These are phyloP conservation scores for Chromis chromis DNA, from an alignment of 2,797 vertebrate species.

Conservation along the genomic window DNA sequence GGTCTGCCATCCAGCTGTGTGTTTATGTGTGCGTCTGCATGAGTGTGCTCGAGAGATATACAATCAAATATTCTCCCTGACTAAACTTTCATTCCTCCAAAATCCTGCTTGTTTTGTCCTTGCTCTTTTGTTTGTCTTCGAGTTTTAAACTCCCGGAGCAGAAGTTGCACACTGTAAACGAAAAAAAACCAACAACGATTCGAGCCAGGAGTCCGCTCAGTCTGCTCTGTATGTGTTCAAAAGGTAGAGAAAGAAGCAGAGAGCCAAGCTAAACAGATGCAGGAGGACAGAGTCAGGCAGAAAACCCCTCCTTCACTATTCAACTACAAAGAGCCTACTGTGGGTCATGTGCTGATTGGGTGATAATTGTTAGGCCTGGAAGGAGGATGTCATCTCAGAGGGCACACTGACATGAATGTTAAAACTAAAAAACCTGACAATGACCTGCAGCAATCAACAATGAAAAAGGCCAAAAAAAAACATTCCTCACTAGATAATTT, in stretches of 20 bases:
- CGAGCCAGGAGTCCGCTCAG: conserved; percentile 40
- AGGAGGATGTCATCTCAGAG: conserved; percentile 57
- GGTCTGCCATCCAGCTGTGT: conserved; percentile 82
- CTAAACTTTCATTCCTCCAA: conserved; percentile 40
- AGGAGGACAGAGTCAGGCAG: conserved; percentile 48
- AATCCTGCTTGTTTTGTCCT: conserved; percentile 68
- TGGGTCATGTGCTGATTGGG: conserved; percentile 70
- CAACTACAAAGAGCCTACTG: conserved; percentile 66
- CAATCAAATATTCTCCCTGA: conserved; percentile 56
- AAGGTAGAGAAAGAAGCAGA: conserved; percentile 44
- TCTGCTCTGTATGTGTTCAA: conserved; percentile 35
- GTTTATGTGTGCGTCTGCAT: conserved; percentile 40
- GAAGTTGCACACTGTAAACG: conserved; percentile 43
- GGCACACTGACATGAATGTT: conserved; percentile 58
- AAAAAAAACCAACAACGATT: conserved; percentile 15
- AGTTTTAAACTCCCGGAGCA: conserved; percentile 48
- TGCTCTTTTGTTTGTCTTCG: conserved; percentile 58
- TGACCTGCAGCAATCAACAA: conserved; percentile 48
- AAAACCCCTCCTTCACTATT: conserved; percentile 33
- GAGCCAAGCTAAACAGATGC: conserved; percentile 63
- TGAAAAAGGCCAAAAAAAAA: conserved; percentile 12
- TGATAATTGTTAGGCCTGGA: conserved; percentile 69
- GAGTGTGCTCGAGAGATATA: conserved; percentile 46
- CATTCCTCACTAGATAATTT: conserved; percentile 41
- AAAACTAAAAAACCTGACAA: conserved; percentile 56